Conservation (phyloP, 1,140 invertebrate species). For the Caerostris extrusa region DNA sequence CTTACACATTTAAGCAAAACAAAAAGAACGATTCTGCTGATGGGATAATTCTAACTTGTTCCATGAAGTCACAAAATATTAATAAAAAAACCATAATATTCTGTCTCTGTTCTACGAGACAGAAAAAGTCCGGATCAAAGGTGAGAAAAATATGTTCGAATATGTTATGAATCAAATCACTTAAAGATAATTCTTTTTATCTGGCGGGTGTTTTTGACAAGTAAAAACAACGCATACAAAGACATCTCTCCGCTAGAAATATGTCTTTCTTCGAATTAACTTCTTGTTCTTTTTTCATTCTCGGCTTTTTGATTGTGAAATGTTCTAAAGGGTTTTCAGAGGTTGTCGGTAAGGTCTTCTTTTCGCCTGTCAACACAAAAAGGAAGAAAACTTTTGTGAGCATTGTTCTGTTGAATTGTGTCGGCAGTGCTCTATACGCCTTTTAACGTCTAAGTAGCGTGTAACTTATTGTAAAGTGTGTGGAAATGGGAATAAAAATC, state of each 20-base stretch:
- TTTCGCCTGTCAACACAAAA: not conserved
- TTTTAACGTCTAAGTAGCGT: not conserved
- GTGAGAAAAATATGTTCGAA: conserved; percentile 37
- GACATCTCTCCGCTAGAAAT: not conserved
- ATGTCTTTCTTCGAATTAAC: conserved; percentile 23
- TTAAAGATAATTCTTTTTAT: conserved; percentile 15
- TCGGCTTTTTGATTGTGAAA: not conserved
- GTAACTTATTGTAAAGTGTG: not conserved
- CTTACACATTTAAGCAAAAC: not conserved
- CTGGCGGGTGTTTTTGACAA: conserved; percentile 12
- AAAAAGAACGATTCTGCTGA: conserved; percentile 5
- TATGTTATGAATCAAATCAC: conserved; percentile 42
- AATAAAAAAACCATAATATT: not conserved
- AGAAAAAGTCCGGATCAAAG: conserved; percentile 43
- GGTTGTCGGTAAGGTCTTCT: not conserved
- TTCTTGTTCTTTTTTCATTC: not conserved
- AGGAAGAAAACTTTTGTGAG: not conserved
- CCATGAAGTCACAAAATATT: not conserved
- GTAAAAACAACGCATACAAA: conserved; percentile 8
- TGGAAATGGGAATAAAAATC: too few relatives aligned
- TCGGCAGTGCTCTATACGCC: not conserved
- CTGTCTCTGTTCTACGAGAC: not conserved
- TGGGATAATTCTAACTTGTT: conserved; percentile 18
- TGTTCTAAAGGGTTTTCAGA: conserved; percentile 22
- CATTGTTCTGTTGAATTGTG: conserved; percentile 1